phyloP scores from a whole-genome alignment of 2,113 vertebrate species.

The Bos indicus region DNA sequence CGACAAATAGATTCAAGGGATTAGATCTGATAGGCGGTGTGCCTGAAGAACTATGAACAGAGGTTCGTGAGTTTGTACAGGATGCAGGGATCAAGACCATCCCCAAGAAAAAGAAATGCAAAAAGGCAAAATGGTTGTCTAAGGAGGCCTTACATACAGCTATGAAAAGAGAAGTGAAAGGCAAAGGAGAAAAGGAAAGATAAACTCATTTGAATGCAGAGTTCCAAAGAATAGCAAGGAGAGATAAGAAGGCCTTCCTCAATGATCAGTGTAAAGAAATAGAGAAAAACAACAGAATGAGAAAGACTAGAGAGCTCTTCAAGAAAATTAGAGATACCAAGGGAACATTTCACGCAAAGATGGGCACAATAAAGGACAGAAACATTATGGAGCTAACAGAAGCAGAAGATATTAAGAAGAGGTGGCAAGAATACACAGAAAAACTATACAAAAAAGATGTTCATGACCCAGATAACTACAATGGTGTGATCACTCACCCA shows the following conservation, averaged over 20 bases:
- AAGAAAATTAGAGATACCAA: not conserved
- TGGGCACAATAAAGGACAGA: not conserved
- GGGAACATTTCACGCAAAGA: not conserved
- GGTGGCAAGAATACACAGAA: not conserved
- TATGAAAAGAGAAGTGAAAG: not conserved
- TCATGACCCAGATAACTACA: not conserved
- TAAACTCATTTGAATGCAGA: not conserved
- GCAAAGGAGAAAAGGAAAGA: not conserved
- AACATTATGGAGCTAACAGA: not conserved
- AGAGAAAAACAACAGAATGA: not conserved
- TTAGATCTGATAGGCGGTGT: not conserved
- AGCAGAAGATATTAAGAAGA: not conserved
- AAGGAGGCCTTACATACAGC: not conserved
- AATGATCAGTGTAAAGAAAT: not conserved
- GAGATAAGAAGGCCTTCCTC: not conserved
- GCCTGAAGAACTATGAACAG: not conserved
- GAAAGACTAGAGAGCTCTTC: not conserved
- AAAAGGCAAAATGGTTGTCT: not conserved
- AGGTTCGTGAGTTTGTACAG: not conserved
- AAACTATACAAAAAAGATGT: not conserved
- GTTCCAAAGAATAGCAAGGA: not conserved
- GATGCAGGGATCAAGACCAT: not conserved
- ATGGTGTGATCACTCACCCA: not conserved
- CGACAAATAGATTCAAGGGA: no score
- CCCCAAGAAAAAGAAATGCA: not conserved